Evolutionary conservation across 2,888 invertebrate genomes (phyloP).

Genomic region (Anthrax anthrax): DNA sequence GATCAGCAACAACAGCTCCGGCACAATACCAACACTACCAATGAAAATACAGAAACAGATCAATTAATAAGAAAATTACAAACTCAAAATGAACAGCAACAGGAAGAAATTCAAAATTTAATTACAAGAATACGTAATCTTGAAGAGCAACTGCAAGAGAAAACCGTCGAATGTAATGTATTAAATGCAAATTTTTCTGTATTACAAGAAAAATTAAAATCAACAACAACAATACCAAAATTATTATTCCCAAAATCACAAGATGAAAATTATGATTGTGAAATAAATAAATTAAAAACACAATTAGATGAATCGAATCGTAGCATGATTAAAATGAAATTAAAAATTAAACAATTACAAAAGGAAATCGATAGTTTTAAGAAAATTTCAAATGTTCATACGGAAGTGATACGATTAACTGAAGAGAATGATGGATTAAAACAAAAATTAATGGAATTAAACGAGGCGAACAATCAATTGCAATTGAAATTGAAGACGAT

Average conservation of each 20-base stretch:
- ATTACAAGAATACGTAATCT: slow-evolving; percentile 25
- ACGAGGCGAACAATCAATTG: slow-evolving; percentile 46
- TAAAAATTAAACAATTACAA: slow-evolving; percentile 60
- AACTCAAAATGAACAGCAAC: slow-evolving; percentile 36
- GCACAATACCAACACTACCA: too few species aligned
- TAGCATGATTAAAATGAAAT: slow-evolving; percentile 58
- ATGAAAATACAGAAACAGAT: slow-evolving; percentile 3
- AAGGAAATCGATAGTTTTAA: slow-evolving; percentile 55
- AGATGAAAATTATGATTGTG: slow-evolving; percentile 23
- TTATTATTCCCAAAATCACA: slow-evolving; percentile 22
- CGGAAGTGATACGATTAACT: slow-evolving; percentile 49
- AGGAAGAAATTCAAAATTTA: slow-evolving; percentile 19
- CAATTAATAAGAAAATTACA: slow-evolving; percentile 17
- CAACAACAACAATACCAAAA: slow-evolving; percentile 20
- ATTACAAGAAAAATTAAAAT: slow-evolving; percentile 29
- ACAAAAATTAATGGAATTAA: slow-evolving; percentile 67
- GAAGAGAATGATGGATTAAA: slow-evolving; percentile 48
- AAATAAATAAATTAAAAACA: slow-evolving; percentile 41
- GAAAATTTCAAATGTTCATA: slow-evolving; percentile 51
- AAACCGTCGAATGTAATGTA: slow-evolving; percentile 39
- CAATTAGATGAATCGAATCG: slow-evolving; percentile 64
- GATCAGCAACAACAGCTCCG: slow-evolving; percentile 26
- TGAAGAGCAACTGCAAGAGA: slow-evolving; percentile 39
- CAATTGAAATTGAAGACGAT: slow-evolving; percentile 38
- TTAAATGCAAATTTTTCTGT: slow-evolving; percentile 33